Conservation (phyloP, 2,113 vertebrate genomes). For the Himantopus leucocephalus region DNA sequence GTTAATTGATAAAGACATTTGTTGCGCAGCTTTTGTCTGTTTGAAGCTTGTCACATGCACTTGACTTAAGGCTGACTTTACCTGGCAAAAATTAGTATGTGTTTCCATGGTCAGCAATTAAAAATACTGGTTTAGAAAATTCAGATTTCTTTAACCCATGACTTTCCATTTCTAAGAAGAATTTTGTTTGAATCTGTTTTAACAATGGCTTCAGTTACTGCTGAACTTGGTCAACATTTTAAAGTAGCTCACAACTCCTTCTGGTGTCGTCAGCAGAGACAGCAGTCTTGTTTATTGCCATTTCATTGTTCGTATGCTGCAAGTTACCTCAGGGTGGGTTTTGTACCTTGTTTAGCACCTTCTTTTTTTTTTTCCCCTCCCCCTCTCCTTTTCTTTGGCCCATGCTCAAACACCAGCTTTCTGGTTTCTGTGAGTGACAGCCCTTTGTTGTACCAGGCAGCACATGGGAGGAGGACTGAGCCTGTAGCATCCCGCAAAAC, state of each 20-base stretch:
- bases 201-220: not conserved
- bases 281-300: not conserved
- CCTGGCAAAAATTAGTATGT: not conserved
- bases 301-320: slow-evolving; percentile 30
- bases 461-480: not conserved
- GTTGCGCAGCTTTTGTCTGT: not conserved
- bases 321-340: slow-evolving; percentile 59
- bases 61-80: not conserved
- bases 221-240: not conserved
- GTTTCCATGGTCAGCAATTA: not conserved
- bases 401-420: not conserved
- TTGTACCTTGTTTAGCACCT: slow-evolving; percentile 48
- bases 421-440: not conserved
- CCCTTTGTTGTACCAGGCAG: not conserved
- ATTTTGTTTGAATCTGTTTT: not conserved
- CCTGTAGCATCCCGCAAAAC: not conserved
- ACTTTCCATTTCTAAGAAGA: not conserved
- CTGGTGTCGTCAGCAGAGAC: not conserved
- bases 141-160: not conserved
- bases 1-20: not conserved
- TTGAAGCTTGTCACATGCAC: not conserved
- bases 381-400: not conserved
- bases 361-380: not conserved
- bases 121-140: not conserved
- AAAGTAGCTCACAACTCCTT: not conserved